Evolutionary conservation across 2,113 vertebrate genomes (phyloP).

Genomic region (Myodes glareolus): DNA sequence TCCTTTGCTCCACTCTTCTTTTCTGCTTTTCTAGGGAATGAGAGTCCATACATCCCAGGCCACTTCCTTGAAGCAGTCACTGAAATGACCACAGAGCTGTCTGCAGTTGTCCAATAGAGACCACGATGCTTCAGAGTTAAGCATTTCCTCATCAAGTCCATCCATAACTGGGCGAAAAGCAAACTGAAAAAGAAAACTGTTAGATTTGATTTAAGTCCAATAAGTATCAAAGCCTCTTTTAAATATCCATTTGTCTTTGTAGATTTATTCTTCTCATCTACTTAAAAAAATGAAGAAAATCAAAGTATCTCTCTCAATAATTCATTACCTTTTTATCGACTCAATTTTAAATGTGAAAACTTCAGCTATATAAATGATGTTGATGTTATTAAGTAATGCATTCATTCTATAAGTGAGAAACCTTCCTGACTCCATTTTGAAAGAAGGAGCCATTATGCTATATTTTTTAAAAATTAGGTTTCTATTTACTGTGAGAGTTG

Average conservation of each 20-base stretch:
- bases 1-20: slow-evolving; percentile 71
- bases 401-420: not conserved
- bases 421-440: too few species aligned
- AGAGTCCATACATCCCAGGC: slow-evolving; percentile 45
- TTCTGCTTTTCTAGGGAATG: slow-evolving; percentile 65
- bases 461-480: too few species aligned
- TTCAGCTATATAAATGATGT: not conserved
- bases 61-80: slow-evolving; percentile 65
- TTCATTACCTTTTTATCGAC: not conserved
- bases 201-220: not conserved
- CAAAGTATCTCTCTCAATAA: not conserved
- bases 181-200: not conserved
- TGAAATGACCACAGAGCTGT: slow-evolving; percentile 78
- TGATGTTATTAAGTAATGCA: not conserved
- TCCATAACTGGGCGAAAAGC: not conserved
- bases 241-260: not conserved
- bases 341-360: not conserved
- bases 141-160: not conserved
- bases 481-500: too few species aligned
- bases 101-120: slow-evolving; percentile 46
- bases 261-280: not conserved
- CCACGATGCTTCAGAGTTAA: slow-evolving; percentile 25
- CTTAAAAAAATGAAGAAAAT: not conserved
- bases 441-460: too few species aligned
- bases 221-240: not conserved